Percentiles rank a stretch among this genome's conserved stretches.
These are phyloP conservation scores for Mesorhabditis spiculigera DNA, from an alignment of 2,888 invertebrate genomes.

Conservation along the genomic window DNA sequence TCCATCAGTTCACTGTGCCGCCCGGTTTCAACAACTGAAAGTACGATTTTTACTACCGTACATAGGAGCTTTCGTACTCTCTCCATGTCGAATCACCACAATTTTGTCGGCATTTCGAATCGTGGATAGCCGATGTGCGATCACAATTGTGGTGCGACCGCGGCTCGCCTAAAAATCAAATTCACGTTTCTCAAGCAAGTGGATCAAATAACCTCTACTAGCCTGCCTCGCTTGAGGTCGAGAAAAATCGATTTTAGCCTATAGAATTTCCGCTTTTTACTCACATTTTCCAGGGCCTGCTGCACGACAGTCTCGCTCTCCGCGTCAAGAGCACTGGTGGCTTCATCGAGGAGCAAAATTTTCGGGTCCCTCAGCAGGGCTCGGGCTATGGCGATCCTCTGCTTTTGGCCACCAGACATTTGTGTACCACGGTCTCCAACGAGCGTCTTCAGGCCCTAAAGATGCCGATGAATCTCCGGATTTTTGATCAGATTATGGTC, in stretches of 20 bases:
- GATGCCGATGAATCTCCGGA: neutral
- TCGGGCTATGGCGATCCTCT: conserved; percentile 51
- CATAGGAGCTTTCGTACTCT: neutral
- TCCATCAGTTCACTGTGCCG: conserved; percentile 70
- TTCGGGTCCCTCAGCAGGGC: conserved; percentile 46
- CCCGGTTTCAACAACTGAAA: conserved; percentile 70
- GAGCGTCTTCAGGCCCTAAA: conserved; percentile 36
- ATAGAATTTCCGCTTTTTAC: neutral
- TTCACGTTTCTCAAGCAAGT: neutral
- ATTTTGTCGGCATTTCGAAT: conserved; percentile 64
- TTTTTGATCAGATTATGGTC: too few relatives aligned
- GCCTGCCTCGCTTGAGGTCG: neutral
- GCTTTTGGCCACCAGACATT: conserved; percentile 46
- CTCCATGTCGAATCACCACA: conserved; percentile 58
- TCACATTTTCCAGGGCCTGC: conserved; percentile 65
- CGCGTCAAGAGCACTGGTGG: conserved; percentile 44
- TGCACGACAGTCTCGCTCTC: conserved; percentile 44
- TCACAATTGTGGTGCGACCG: conserved; percentile 62
- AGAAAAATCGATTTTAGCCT: neutral
- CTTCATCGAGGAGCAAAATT: conserved; percentile 47
- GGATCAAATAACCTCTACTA: neutral
- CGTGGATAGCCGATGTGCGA: conserved; percentile 64
- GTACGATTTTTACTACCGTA: neutral
- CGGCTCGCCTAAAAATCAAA: conserved; percentile 25
- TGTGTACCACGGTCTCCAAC: conserved; percentile 50